These are phyloP conservation scores for Acanthaster planci DNA, from an alignment of 35 echinoderm and acorn worm species.

Conservation along the genomic window DNA sequence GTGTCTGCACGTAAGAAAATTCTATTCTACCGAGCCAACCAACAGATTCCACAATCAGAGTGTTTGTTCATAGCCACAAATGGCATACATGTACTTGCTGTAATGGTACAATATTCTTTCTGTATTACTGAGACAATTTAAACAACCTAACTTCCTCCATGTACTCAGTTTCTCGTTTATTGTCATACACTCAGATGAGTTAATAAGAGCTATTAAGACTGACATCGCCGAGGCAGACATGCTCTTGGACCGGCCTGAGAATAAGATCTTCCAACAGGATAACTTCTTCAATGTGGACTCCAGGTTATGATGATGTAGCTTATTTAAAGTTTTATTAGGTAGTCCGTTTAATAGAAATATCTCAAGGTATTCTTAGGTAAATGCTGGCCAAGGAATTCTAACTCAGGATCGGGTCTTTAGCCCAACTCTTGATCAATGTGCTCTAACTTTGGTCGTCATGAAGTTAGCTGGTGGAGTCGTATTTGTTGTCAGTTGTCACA, in stretches of 20 bases:
- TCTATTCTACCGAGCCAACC: no score
- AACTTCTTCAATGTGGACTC: conserved; percentile 81
- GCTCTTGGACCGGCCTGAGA: conserved; percentile 72
- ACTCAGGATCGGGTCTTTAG: no score
- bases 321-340: background rate
- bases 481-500: no score
- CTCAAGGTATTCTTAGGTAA: no score
- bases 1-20: no score
- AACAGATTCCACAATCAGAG: no score
- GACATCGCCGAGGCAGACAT: conserved; percentile 86
- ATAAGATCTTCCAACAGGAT: conserved; percentile 42
- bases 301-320: conserved; percentile 52
- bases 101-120: background rate
- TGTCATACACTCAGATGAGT: conserved; percentile 62
- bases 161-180: conserved; percentile 30
- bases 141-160: background rate
- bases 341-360: no score
- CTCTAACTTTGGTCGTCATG: no score
- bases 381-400: no score
- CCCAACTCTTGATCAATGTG: no score
- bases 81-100: background rate
- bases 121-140: background rate
- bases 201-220: conserved; percentile 81
- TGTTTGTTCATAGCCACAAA: background rate
- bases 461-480: no score